These are phyloP conservation scores for Fistularia commersonii DNA, from an alignment of 2,797 vertebrate genomes.

Conservation along the genomic window DNA sequence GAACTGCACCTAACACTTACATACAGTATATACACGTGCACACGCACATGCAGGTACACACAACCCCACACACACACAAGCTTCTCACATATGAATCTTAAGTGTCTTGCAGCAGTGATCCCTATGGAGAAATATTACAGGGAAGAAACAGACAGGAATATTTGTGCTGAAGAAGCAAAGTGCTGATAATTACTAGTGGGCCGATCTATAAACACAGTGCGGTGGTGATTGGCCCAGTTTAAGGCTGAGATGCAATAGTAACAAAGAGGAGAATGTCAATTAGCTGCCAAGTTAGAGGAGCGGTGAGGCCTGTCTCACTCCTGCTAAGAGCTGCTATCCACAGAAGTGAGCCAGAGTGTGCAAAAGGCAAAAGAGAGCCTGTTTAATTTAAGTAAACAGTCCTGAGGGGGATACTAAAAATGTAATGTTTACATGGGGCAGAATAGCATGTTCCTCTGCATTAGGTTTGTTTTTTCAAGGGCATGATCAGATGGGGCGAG, in stretches of 20 bases:
- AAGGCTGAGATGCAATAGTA: constrained; percentile 13
- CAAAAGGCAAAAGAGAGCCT: too few relatives aligned
- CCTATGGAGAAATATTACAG: too few relatives aligned
- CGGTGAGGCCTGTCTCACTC: constrained; percentile 9
- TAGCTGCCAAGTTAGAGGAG: constrained; percentile 34
- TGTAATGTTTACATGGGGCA: constrained; percentile 20
- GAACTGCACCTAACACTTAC: too few relatives aligned
- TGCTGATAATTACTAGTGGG: constrained; percentile 12
- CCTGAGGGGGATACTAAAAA: too few relatives aligned
- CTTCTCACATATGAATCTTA: too few relatives aligned
- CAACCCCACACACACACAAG: too few relatives aligned
- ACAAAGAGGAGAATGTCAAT: constrained; percentile 12
- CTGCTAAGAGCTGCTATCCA: constrained; percentile 11
- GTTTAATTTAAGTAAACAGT: too few relatives aligned
- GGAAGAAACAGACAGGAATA: too few relatives aligned
- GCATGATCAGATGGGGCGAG: constrained; percentile 25
- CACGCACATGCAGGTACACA: too few relatives aligned
- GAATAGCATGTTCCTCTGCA: constrained; percentile 26
- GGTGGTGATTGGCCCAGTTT: constrained; percentile 3
- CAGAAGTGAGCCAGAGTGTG: too few relatives aligned
- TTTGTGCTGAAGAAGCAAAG: not conserved
- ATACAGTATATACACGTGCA: too few relatives aligned
- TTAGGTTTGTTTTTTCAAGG: constrained; percentile 32
- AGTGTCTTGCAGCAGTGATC: too few relatives aligned
- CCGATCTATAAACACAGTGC: constrained; percentile 6